Percentiles rank a stretch among this genome's conserved stretches.
Evolutionary conservation across 2,888 invertebrate genomes (phyloP).

Genomic region (Campopleginae sp.): DNA sequence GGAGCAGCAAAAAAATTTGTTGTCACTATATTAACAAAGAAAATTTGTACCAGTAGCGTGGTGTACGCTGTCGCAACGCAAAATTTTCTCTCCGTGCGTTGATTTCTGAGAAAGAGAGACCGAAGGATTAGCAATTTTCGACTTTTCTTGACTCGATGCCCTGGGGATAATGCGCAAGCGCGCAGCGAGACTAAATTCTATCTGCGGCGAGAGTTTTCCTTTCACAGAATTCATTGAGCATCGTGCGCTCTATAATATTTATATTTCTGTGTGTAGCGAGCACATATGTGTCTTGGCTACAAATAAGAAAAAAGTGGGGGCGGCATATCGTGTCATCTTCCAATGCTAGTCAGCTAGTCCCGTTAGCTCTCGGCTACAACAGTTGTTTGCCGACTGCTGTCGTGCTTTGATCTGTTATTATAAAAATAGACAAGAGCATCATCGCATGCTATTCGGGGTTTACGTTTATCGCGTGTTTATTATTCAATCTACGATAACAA

Average conservation of each 20-base stretch:
- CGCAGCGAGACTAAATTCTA: not conserved
- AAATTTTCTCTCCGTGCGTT: too few relatives aligned
- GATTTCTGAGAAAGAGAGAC: too few relatives aligned
- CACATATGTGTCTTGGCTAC: not conserved
- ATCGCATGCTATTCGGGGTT: slow-evolving; percentile 2
- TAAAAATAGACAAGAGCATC: slow-evolving; percentile 1
- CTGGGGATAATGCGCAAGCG: not conserved
- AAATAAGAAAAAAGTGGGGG: slow-evolving; percentile 9
- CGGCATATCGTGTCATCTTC: not conserved
- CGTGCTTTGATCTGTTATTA: slow-evolving; percentile 47
- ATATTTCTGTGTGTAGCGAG: not conserved
- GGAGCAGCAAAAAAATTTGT: too few relatives aligned
- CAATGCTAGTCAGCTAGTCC: not conserved
- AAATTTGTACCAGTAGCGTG: too few relatives aligned
- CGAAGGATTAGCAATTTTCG: not conserved
- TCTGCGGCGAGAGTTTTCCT: slow-evolving; percentile 3
- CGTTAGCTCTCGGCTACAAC: not conserved
- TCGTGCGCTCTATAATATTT: not conserved
- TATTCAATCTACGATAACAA: slow-evolving; percentile 10
- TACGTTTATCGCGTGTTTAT: slow-evolving; percentile 1
- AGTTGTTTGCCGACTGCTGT: slow-evolving; percentile 63
- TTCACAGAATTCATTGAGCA: slow-evolving; percentile 4
- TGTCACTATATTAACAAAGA: too few relatives aligned
- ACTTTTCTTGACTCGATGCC: not conserved
- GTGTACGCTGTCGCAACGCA: too few relatives aligned